A percentile compares a stretch with the other conserved stretches of the same genome.
Evolutionary conservation across 2,888 invertebrate species (phyloP).

Genomic region (Leptinotarsa rubiginosa): DNA sequence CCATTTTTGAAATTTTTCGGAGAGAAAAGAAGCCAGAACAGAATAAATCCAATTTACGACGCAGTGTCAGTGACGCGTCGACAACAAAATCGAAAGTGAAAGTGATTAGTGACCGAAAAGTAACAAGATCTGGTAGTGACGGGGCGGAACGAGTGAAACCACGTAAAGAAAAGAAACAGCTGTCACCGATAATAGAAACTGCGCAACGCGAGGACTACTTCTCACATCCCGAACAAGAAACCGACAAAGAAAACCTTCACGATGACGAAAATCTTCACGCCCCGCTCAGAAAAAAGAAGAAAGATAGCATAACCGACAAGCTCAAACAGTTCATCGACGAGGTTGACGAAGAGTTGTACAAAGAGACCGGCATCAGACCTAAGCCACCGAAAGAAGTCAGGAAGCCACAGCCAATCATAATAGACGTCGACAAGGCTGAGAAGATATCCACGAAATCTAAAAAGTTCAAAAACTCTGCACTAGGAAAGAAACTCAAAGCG

Average conservation of each 20-base stretch:
- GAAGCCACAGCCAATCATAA: slow-evolving; percentile 60
- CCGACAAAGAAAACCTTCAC: slow-evolving; percentile 40
- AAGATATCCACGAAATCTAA: slow-evolving; percentile 58
- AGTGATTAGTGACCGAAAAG: slow-evolving; percentile 33
- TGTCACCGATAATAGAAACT: slow-evolving; percentile 85
- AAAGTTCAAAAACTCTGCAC: slow-evolving; percentile 51
- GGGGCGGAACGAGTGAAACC: slow-evolving; percentile 55
- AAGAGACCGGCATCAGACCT: slow-evolving; percentile 58
- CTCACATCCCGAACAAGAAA: slow-evolving; percentile 33
- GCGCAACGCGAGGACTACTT: slow-evolving; percentile 78
- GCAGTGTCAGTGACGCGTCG: slow-evolving; percentile 69
- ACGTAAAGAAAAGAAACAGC: slow-evolving; percentile 73
- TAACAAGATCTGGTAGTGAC: slow-evolving; percentile 69
- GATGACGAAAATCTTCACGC: slow-evolving; percentile 43
- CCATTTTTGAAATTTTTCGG: slow-evolving; percentile 77
- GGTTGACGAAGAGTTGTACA: slow-evolving; percentile 60
- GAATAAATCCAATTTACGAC: slow-evolving; percentile 67
- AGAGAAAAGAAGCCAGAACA: slow-evolving; percentile 71
- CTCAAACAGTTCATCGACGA: slow-evolving; percentile 62
- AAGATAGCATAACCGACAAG: slow-evolving; percentile 60
- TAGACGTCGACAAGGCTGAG: slow-evolving; percentile 64
- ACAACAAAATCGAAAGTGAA: slow-evolving; percentile 70
- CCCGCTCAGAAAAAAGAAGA: slow-evolving; percentile 48
- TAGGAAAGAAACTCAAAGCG: slow-evolving; percentile 58
- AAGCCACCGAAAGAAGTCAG: slow-evolving; percentile 46